Evolutionary conservation across 2,797 vertebrate genomes (phyloP), one percentile per base, ranked within the genome.

Genomic region (Tokudaia tokunoshimensis): DNA sequence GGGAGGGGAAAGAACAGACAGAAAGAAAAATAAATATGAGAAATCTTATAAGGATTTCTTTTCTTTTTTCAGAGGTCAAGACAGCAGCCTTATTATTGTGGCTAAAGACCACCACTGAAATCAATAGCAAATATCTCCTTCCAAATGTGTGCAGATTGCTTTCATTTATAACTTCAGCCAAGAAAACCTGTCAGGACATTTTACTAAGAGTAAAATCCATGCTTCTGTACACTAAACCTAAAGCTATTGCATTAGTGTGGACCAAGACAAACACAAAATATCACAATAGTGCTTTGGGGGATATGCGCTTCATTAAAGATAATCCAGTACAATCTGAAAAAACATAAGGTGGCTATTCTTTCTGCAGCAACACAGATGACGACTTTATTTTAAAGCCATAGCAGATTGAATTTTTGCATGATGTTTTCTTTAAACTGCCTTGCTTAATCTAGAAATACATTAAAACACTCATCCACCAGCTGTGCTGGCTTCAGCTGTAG

Each of bases 371-470:
- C 97, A 97, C 97, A 98, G 97, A 98, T 94, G 98, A 98, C 90
- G 88, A 98, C 95, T 98, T 98, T 96, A 98, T 98, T 98, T 98
- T 98, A 98, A 98, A 98, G 93, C 97, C 96, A 96, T 57, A 97
- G 97, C 95, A 98, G 97, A 98, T 94, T 98, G 97, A 98, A 98
- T 98, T 98, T 98, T 98, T 98, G 97, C 97, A 98, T 97, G 95
- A 97, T 98, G 97, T 98, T 98, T 98, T 98, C 97, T 98, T 98
- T 98, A 98, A 98, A 98, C 92, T 96, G 97, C 97, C 93, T 99
- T 98, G 88, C 98, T 98, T 98, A 98, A 98, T 98, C 98, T 98
- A 98, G 98, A 98, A 98, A 98, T 98, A 96, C 97, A 98, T 98
- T 98, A 97, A 98, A 98, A 98, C 95, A 96, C 95, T 98, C 98